Percentiles rank a stretch among this genome's conserved stretches.
Conservation (phyloP, 2,797 vertebrate species). For the Delichon dasypus region DNA sequence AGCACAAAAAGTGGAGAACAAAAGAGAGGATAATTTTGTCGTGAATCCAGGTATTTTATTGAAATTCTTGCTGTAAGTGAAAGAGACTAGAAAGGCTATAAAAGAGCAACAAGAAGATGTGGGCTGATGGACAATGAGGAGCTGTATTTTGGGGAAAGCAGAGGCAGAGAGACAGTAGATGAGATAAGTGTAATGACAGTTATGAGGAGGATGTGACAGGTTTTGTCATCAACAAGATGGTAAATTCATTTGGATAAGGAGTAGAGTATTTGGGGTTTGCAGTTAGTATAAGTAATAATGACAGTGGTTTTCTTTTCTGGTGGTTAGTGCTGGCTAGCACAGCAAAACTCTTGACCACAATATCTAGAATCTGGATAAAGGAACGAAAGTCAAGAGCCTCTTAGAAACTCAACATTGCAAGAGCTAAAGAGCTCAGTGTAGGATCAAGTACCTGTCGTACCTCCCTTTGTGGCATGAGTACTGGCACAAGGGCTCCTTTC, state of each 20-base stretch:
- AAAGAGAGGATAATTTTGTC: neutral
- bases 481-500: neutral
- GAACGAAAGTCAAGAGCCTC: neutral
- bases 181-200: neutral
- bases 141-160: slow-evolving; percentile 24
- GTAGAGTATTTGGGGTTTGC: neutral
- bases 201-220: neutral
- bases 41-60: neutral
- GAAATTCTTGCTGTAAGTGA: neutral
- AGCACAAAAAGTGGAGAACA: neutral
- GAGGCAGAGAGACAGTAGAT: neutral
- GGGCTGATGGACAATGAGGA: neutral
- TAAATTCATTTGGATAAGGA: neutral
- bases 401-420: neutral
- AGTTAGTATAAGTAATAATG: neutral
- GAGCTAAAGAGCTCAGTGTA: neutral
- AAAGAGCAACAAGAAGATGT: neutral
- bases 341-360: neutral
- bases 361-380: neutral
- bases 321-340: neutral
- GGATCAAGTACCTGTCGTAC: slow-evolving; percentile 6
- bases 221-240: neutral
- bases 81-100: neutral
- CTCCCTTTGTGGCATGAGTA: neutral
- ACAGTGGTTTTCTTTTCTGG: neutral